These are phyloP conservation scores for Pontoporia blainvillei DNA, from an alignment of 2,113 vertebrate genomes.

Conservation along the genomic window DNA sequence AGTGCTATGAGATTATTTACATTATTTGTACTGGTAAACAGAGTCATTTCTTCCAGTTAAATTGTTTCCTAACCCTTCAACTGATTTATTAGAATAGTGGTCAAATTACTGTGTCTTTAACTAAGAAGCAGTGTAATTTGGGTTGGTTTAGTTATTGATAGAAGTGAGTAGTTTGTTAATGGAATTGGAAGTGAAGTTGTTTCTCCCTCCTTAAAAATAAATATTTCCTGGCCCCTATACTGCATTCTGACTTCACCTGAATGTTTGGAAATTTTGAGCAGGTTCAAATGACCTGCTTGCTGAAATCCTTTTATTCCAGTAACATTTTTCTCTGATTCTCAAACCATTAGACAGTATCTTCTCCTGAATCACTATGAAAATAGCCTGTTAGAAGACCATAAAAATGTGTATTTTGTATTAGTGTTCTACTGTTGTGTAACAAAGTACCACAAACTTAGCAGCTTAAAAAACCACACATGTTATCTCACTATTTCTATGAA, in stretches of 20 bases:
- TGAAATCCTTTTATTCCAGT: neutral
- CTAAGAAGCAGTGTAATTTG: constrained; percentile 78
- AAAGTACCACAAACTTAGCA: neutral
- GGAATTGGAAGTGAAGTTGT: constrained; percentile 37
- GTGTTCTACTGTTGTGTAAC: neutral
- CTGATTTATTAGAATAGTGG: constrained; percentile 78
- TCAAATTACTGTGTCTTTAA: constrained; percentile 76
- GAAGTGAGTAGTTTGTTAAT: constrained; percentile 68
- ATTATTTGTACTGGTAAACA: constrained; percentile 81
- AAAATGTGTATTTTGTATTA: neutral
- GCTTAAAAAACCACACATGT: neutral
- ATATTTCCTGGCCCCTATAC: neutral
- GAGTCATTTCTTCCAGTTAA: constrained; percentile 82
- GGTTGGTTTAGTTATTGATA: constrained; percentile 72
- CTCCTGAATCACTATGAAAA: neutral
- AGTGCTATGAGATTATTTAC: constrained; percentile 73
- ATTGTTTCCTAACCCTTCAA: constrained; percentile 67
- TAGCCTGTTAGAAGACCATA: neutral
- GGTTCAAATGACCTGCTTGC: neutral
- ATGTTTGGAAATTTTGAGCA: neutral
- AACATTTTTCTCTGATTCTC: neutral
- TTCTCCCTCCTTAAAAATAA: neutral
- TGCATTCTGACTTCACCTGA: neutral
- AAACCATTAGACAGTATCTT: neutral
- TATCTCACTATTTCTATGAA: neutral